Evolutionary conservation across 2,113 vertebrate species (phyloP).

Genomic region (Pseudonaja textilis): DNA sequence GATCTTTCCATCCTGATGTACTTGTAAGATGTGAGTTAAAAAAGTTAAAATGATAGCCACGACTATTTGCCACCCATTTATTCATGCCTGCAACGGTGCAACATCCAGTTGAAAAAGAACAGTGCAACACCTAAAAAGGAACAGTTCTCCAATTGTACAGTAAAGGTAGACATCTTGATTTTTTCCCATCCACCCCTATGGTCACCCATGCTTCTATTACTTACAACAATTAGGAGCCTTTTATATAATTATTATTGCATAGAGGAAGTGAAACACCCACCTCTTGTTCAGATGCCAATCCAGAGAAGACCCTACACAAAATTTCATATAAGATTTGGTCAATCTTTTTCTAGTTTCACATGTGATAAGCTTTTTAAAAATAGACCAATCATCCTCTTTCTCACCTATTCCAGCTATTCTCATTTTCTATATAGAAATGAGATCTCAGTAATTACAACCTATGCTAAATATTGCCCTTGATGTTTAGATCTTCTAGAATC

Average conservation of each 20-base stretch:
- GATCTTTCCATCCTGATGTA: background rate
- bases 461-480: background rate
- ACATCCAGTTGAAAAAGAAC: background rate
- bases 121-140: background rate
- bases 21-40: background rate
- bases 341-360: background rate
- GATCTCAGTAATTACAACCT: background rate
- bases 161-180: background rate
- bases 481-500: background rate
- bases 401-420: background rate
- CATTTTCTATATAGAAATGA: background rate
- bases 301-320: background rate
- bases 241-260: constrained; percentile 23
- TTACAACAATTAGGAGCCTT: background rate
- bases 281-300: background rate
- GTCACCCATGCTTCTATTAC: background rate
- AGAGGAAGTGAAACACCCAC: background rate
- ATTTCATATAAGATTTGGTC: background rate
- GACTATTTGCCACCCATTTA: background rate
- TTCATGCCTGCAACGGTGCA: background rate
- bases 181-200: background rate
- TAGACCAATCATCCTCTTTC: background rate
- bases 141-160: background rate
- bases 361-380: background rate
- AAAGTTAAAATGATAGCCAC: background rate